Conservation (phyloP, 1,140 invertebrate species). For the Drosophila arizonae region DNA sequence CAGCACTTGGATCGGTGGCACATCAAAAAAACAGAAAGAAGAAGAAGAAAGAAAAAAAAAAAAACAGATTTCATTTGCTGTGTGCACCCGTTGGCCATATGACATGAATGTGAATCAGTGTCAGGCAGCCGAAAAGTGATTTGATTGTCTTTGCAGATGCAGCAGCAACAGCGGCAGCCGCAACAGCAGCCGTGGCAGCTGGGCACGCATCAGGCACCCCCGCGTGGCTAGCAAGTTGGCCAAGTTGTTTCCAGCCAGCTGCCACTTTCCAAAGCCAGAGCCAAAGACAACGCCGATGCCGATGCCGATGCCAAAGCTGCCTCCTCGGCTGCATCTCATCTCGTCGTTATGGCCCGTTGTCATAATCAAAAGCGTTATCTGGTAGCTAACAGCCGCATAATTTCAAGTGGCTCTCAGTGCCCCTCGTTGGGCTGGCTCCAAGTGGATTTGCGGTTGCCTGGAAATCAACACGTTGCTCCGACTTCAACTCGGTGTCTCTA, state of each 20-base stretch:
- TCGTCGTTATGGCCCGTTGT: conserved; percentile 60
- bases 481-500: conserved; percentile 2
- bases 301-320: conserved; percentile 30
- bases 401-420: conserved; percentile 67
- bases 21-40: conserved; percentile 1
- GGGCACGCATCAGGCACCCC: conserved; percentile 43
- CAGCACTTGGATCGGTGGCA: conserved; percentile 15
- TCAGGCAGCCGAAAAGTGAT: conserved; percentile 35
- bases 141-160: conserved; percentile 48
- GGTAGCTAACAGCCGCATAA: conserved; percentile 78
- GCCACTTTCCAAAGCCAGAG: conserved; percentile 27
- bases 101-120: conserved; percentile 53
- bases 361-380: conserved; percentile 80
- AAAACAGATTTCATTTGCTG: conserved; percentile 45
- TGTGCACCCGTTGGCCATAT: conserved; percentile 49
- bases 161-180: too few species aligned
- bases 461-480: conserved; percentile 63
- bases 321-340: conserved; percentile 40
- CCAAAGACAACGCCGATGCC: conserved; percentile 20
- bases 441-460: conserved; percentile 77
- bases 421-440: conserved; percentile 55
- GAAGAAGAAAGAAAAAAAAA: not conserved
- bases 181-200: conserved; percentile 8
- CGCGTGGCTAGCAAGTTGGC: conserved; percentile 42
- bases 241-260: conserved; percentile 20